Conservation (phyloP, 2,113 vertebrate genomes). For the Tetraodon nigroviridis region DNA sequence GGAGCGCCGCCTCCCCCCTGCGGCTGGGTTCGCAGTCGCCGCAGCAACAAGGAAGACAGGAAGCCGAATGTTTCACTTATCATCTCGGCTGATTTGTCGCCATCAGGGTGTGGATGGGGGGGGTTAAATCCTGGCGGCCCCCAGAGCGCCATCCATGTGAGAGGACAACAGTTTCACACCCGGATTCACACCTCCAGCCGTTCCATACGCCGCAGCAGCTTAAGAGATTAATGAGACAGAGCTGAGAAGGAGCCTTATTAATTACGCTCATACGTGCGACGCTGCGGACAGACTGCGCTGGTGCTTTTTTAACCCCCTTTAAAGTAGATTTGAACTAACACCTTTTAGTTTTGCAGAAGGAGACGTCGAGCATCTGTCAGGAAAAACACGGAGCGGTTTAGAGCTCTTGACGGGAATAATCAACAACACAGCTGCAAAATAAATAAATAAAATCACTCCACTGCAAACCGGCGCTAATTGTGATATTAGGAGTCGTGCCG, state of each 20-base stretch:
- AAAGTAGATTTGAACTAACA: constrained; percentile 17
- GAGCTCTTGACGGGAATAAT: constrained; percentile 7
- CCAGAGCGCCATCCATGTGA: constrained; percentile 66
- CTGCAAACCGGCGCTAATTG: neutral
- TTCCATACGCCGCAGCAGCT: constrained; percentile 60
- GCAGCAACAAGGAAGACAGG: constrained; percentile 19
- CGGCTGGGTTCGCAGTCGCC: neutral
- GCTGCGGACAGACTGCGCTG: constrained; percentile 18
- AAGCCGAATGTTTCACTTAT: constrained; percentile 57
- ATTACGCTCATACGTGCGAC: constrained; percentile 52
- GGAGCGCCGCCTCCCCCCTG: neutral
- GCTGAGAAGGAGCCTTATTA: constrained; percentile 61
- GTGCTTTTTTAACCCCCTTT: neutral
- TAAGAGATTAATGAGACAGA: constrained; percentile 73
- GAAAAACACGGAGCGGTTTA: constrained; percentile 16
- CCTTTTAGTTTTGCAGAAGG: constrained; percentile 11
- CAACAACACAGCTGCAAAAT: constrained; percentile 2
- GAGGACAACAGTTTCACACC: constrained; percentile 71
- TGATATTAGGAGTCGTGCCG: neutral
- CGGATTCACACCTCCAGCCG: constrained; percentile 64
- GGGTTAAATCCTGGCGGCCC: constrained; percentile 54
- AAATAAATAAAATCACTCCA: constrained; percentile 10
- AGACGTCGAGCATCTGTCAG: constrained; percentile 14
- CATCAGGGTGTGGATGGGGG: constrained; percentile 61
- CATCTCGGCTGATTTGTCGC: constrained; percentile 69